phyloP scores from a whole-genome alignment of 2,113 vertebrate genomes.

The Lethenteron reissneri region DNA sequence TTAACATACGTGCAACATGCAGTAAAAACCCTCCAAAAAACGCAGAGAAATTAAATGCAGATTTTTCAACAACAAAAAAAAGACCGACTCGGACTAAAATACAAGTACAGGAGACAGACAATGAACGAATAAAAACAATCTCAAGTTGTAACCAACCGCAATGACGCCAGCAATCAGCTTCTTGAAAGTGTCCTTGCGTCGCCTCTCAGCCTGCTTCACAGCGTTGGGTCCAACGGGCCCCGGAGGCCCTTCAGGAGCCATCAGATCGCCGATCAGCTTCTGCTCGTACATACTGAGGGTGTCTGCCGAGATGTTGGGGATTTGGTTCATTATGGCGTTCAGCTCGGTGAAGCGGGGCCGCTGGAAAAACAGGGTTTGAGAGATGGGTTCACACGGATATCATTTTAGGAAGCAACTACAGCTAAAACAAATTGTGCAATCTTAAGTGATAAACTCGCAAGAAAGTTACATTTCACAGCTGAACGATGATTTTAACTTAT shows the following conservation, averaged over 20 bases:
- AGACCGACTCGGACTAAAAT: not conserved
- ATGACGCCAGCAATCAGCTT: conserved; percentile 70
- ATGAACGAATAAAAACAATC: not conserved
- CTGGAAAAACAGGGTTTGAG: conserved; percentile 19
- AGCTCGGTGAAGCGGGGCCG: conserved; percentile 60
- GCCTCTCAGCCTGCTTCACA: conserved; percentile 56
- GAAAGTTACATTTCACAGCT: no score
- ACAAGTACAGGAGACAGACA: not conserved
- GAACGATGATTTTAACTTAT: no score
- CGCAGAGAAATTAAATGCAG: not conserved
- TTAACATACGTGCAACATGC: conserved; percentile 6
- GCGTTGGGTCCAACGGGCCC: conserved; percentile 17
- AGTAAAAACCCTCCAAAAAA: not conserved
- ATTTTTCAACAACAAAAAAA: not conserved
- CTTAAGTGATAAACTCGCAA: no score
- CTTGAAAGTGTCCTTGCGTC: conserved; percentile 75
- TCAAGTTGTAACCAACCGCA: conserved; percentile 35
- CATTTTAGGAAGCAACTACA: no score
- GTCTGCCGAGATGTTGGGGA: conserved; percentile 56
- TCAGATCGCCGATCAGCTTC: conserved; percentile 31
- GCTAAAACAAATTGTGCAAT: no score
- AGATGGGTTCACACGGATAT: no score
- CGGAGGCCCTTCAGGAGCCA: no score
- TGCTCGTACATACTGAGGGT: conserved; percentile 68
- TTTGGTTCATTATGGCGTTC: conserved; percentile 55